Conservation (phyloP, 2,888 invertebrate species). For the Meloe dianella region DNA sequence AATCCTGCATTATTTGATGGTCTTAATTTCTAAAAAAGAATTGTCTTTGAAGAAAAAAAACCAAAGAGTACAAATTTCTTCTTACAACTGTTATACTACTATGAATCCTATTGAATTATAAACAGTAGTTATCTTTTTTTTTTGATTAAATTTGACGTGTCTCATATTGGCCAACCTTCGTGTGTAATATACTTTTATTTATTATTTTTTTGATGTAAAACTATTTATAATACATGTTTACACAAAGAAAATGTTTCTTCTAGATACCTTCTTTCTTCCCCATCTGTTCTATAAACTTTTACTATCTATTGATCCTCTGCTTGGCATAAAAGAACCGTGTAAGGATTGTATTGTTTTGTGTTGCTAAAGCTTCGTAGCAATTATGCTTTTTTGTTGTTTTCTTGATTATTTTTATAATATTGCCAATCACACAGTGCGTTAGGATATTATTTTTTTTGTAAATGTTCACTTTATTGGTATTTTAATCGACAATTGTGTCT, state of each 20-base stretch:
- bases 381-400: background rate
- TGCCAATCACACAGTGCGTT: slow-evolving; percentile 34
- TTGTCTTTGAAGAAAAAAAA: background rate
- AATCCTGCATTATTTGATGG: slow-evolving; percentile 21
- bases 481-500: slow-evolving; percentile 17
- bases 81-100: background rate
- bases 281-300: slow-evolving; percentile 16
- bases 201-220: slow-evolving; percentile 3
- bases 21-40: slow-evolving; percentile 8
- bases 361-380: slow-evolving; percentile 53
- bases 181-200: slow-evolving; percentile 1
- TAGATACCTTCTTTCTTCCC: slow-evolving; percentile 33
- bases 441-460: slow-evolving; percentile 43
- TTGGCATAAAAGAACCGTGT: slow-evolving; percentile 48
- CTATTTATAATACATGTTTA: slow-evolving; percentile 40
- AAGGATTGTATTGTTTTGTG: slow-evolving; percentile 42
- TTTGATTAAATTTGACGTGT: slow-evolving; percentile 4
- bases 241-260: slow-evolving; percentile 40
- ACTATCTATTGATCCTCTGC: slow-evolving; percentile 46
- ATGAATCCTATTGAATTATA: background rate
- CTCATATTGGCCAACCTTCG: slow-evolving; percentile 7
- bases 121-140: background rate
- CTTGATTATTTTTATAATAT: slow-evolving; percentile 29
- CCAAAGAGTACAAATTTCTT: background rate
- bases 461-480: slow-evolving; percentile 30